These are phyloP conservation scores for Antechinus stuartii DNA, from an alignment of 2,113 vertebrate species.

Conservation along the genomic window DNA sequence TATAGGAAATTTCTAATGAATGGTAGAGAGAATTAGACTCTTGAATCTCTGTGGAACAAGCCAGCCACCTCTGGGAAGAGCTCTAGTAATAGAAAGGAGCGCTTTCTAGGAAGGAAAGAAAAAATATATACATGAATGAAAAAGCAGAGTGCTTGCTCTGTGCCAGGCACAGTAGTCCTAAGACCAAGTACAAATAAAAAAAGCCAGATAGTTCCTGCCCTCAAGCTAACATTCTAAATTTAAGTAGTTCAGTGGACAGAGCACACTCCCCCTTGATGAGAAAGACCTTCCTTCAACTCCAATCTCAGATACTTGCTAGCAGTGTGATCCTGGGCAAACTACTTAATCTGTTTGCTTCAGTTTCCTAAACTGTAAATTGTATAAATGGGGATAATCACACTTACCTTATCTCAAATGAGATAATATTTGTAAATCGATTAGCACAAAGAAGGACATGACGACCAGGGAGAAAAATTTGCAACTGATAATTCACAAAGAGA, in stretches of 20 bases:
- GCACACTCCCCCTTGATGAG: not conserved
- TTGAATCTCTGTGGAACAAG: not conserved
- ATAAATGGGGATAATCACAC: not conserved
- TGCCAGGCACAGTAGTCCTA: not conserved
- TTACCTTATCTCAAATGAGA: not conserved
- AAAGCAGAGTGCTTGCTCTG: not conserved
- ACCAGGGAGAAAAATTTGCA: not conserved
- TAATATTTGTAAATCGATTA: not conserved
- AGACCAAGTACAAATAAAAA: not conserved
- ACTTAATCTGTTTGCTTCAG: not conserved
- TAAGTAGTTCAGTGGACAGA: not conserved
- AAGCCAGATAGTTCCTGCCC: not conserved
- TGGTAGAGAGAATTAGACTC: not conserved
- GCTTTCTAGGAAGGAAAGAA: not conserved
- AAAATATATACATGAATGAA: not conserved
- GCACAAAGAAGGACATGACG: not conserved
- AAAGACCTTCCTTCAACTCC: not conserved
- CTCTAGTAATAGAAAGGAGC: not conserved
- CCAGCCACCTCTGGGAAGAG: not conserved
- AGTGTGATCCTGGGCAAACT: not conserved
- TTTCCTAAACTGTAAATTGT: not conserved
- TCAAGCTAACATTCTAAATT: not conserved
- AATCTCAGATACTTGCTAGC: not conserved
- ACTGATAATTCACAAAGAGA: not conserved
- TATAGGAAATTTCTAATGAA: not conserved